These are phyloP conservation scores for Lasioglossum lativentre DNA, from an alignment of 2,888 invertebrate species.

Conservation along the genomic window DNA sequence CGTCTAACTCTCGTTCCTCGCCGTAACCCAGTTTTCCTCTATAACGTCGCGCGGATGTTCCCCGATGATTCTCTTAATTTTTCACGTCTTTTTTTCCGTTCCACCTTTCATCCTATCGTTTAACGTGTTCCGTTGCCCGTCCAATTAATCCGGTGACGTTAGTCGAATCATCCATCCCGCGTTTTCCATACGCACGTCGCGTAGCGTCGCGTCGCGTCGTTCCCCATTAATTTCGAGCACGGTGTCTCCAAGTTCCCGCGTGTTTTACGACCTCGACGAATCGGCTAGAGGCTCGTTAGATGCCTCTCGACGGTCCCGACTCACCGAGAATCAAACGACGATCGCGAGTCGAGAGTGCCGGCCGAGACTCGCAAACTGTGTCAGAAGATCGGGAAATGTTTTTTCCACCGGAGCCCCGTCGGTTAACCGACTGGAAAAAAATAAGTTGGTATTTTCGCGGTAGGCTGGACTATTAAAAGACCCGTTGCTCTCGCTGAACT, in stretches of 20 bases:
- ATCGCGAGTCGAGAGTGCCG: conserved; percentile 3
- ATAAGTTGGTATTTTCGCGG: background rate
- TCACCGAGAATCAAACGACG: conserved; percentile 3
- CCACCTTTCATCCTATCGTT: conserved; percentile 8
- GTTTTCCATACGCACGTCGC: background rate
- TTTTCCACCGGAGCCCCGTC: background rate
- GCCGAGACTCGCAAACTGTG: background rate
- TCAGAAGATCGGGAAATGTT: conserved; percentile 24
- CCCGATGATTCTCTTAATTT: background rate
- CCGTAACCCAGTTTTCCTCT: conserved; percentile 45
- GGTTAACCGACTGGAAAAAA: background rate
- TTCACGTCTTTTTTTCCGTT: background rate
- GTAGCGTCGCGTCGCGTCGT: background rate
- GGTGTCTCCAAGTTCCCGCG: background rate
- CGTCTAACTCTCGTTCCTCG: conserved; percentile 13
- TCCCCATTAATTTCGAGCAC: conserved; percentile 32
- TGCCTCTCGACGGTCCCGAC: background rate
- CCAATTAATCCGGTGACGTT: conserved; percentile 41
- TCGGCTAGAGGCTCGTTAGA: background rate
- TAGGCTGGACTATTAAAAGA: background rate
- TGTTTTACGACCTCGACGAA: background rate
- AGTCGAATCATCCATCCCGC: background rate
- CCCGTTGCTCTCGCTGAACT: conserved; percentile 35
- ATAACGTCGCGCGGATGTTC: background rate
- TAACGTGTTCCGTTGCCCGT: background rate